Evolutionary conservation across 2,888 invertebrate species (phyloP), one percentile per base, ranked within the genome.

Genomic region (Carcina quercana): DNA sequence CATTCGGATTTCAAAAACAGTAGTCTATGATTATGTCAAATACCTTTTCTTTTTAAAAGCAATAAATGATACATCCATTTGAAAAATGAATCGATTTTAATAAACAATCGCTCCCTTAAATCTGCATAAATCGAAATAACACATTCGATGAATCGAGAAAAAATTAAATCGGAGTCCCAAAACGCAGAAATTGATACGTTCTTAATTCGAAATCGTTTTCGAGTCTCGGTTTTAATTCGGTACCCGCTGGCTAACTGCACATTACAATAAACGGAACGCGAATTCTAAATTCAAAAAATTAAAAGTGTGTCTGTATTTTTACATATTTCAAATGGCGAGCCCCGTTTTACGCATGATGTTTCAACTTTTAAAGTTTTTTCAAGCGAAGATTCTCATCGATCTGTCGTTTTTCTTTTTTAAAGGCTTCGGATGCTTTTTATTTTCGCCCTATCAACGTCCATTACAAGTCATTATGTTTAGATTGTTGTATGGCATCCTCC

Each of bases 381-480:
- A n/a, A n/a, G n/a, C n/a, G 43, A 30, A 42, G 37, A 34, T 40
- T 51, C 45, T 45, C 43, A 36, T 45, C 35, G 31, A 35, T 40
- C 11, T 30, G 24, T 31, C 26, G 30, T 29, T 29, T 34, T 30
- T 40, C 39, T 47, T 53, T 53, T 45, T 42, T n/a, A n/a, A n/a
- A n/a, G 43, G 30, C 36, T 32, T 35, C 25, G 25, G 35, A 41
- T 42, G 41, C 58, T 59, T 63, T 63, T 65, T 59, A 55, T 60
- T 45, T 47, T n/a, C 45, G 50, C 41, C 59, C 61, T 63, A 70
- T 70, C 69, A 65, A 42, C 62, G 64, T 63, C 59, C 73, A 75
- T 75, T 75, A 74, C 62, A 38, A 59, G 59, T 64, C 67, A 74
- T 74, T 73, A 74, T 67, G 68, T 63, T 63, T 59, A 64, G 65